Evolutionary conservation across 2,888 invertebrate species (phyloP).

Genomic region (Drosophila picticornis): DNA sequence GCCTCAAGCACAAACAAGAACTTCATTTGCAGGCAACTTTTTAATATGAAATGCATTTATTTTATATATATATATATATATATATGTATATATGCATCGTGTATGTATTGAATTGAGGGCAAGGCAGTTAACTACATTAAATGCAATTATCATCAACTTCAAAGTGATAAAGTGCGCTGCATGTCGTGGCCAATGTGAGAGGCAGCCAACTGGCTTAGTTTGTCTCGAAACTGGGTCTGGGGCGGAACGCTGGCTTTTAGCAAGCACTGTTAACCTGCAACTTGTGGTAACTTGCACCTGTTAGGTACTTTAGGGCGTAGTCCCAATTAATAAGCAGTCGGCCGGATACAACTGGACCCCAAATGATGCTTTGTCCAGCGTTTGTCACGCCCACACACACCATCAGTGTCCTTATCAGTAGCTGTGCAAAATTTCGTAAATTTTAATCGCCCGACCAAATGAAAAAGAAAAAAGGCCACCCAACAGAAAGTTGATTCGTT

Average conservation of each 20-base stretch:
- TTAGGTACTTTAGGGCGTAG: constrained; percentile 38
- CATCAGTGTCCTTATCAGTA: constrained; percentile 31
- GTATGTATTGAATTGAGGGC: not conserved
- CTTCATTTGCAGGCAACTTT: constrained; percentile 56
- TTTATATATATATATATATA: not conserved
- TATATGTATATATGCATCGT: not conserved
- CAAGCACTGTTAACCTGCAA: constrained; percentile 7
- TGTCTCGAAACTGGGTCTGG: not conserved
- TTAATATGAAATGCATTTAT: constrained; percentile 24
- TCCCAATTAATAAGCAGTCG: constrained; percentile 62
- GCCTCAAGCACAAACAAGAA: constrained; percentile 42
- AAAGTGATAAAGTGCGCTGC: constrained; percentile 71
- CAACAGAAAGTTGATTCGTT: constrained; percentile 69
- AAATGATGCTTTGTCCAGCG: constrained; percentile 55
- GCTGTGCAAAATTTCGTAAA: constrained; percentile 64
- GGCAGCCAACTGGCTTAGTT: constrained; percentile 4
- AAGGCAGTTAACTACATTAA: constrained; percentile 46
- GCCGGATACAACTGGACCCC: constrained; percentile 51
- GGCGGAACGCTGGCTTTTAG: constrained; percentile 1
- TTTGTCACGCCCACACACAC: constrained; percentile 11
- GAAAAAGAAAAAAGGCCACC: constrained; percentile 53
- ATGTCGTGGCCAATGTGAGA: constrained; percentile 36
- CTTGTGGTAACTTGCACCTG: constrained; percentile 22
- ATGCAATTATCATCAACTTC: constrained; percentile 71
- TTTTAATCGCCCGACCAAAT: constrained; percentile 52